Base-by-base conservation (phyloP, 2,113 vertebrate genomes). In the Orthonyx spaldingii region DNA sequence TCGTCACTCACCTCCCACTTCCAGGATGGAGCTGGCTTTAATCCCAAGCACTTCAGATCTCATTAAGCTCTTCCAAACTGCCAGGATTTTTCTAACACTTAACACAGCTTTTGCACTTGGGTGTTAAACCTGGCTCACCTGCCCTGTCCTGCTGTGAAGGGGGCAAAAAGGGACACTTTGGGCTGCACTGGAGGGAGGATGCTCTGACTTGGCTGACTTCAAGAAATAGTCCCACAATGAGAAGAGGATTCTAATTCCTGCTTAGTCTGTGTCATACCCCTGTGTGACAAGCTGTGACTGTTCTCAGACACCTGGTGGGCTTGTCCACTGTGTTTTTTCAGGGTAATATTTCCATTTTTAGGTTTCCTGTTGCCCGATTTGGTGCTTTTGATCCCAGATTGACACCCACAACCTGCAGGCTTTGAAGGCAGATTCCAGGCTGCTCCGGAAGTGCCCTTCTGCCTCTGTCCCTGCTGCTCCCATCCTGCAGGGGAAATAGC, bases 1-100 rank as follows among this genome's bases (percentile, higher is more conserved):
- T 82, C 61, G n/a, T 57, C 2, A 0, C 32, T 65, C 1, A 0
- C 27, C 32, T 75, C 47, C 70, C 26, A 3, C 33, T 65, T 50
- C n/a, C 64, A 74, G 69, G 27, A 22, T 44, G 39, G 71, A 93
- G 64, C 14, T 84, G 69, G 28, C 55, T 81, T 57, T 7, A 2
- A 53, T 56, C 56, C 39, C 71, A 42, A 71, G 5, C 6, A 6
- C 15, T 71, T 50, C 63, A 42, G 61, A 21, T 27, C 39, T 79
- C 0, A 0, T 55, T 11, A 15, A 83, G 23, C 13, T 47, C 53
- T 60, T 89, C 65, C 49, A 35, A 80, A 11, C 18, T 42, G 33
- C 42, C 5, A 1, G 28, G 33, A 13, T 69, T 85, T 82, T 82
- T 53, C 61, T 50, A 32, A 35, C 4, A 8, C 26, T 57, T 68